Conservation (phyloP, 2,888 invertebrate species). For the Drosophila anomelani region DNA sequence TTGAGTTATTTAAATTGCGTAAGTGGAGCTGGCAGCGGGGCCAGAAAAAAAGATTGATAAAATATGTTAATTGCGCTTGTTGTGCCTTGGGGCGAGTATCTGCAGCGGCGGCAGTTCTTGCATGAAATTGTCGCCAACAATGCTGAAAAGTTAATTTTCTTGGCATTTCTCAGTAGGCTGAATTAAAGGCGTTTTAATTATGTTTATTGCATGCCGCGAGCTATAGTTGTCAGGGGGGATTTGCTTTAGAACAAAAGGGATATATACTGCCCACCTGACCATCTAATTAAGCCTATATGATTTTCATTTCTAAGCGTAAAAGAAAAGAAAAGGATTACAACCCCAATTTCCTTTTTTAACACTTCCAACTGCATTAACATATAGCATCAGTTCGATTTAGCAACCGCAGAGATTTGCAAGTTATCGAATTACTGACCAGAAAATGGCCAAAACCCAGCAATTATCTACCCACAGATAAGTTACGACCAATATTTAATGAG, state of each 20-base stretch:
- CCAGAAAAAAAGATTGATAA: constrained; percentile 70
- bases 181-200: constrained; percentile 75
- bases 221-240: not conserved
- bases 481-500: constrained; percentile 18
- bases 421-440: constrained; percentile 9
- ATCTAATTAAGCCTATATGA: constrained; percentile 32
- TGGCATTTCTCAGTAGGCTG: constrained; percentile 49
- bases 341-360: too few species aligned
- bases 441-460: not conserved
- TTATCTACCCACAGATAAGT: constrained; percentile 12
- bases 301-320: not conserved
- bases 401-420: not conserved
- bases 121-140: constrained; percentile 69
- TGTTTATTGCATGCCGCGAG: constrained; percentile 61
- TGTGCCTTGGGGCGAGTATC: constrained; percentile 36
- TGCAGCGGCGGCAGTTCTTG: constrained; percentile 46
- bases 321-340: not conserved
- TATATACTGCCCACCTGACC: not conserved
- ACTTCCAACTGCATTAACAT: too few species aligned
- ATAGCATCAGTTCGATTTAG: not conserved
- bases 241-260: not conserved
- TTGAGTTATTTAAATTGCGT: constrained; percentile 78
- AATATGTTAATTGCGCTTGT: constrained; percentile 77
- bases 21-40: constrained; percentile 49
- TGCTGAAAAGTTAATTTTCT: constrained; percentile 77